Conservation (phyloP, 2,113 vertebrate genomes). For the Mus pahari region DNA sequence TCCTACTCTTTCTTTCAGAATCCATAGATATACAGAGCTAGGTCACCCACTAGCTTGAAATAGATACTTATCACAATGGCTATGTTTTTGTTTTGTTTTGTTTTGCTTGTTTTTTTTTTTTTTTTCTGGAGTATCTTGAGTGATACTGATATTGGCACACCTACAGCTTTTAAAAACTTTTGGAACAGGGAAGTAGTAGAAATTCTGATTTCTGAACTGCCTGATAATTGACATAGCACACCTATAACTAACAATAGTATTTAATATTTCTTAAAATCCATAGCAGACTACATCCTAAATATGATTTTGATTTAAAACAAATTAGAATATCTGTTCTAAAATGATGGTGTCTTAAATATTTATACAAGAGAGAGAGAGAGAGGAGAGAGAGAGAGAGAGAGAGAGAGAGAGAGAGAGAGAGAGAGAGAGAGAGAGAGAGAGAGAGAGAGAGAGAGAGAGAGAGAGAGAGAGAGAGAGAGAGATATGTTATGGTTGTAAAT, state of each 20-base stretch:
- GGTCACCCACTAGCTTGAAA: background rate
- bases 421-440: no score
- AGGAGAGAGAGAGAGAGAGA: no score
- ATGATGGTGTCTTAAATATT: background rate
- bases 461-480: no score
- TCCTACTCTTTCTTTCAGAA: background rate
- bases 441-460: no score
- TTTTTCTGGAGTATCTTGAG: background rate
- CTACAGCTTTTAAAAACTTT: background rate
- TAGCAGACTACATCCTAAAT: background rate
- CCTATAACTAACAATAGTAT: background rate
- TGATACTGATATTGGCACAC: background rate
- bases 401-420: no score
- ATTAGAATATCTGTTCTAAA: background rate
- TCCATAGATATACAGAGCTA: background rate
- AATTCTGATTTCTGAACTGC: constrained; percentile 19
- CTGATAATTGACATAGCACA: background rate
- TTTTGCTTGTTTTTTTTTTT: background rate
- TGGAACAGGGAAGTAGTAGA: background rate
- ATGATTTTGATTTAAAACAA: constrained; percentile 22
- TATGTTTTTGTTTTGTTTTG: background rate
- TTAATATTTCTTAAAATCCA: constrained; percentile 47
- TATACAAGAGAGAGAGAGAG: background rate
- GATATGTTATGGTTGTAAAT: background rate
- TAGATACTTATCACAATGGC: background rate